Evolutionary conservation across 2,113 vertebrate species (phyloP), one percentile per base, ranked within the genome.

Genomic region (Parotia lawesii): DNA sequence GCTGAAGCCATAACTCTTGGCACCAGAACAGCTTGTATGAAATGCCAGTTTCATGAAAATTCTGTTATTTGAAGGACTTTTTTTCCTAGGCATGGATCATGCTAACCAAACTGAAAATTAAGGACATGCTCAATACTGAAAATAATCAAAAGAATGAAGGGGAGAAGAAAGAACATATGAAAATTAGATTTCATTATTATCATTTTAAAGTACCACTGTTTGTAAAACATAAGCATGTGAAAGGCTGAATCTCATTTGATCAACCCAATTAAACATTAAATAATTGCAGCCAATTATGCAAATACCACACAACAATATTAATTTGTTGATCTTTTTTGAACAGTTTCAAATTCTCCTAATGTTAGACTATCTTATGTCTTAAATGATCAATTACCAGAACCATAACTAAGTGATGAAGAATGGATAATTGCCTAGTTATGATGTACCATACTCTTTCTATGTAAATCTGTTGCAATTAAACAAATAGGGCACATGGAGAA

Each of bases 221-320:
- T 97, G 95, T 93, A 93, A 97, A 96, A 92, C 95, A 96, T 45
- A 96, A 96, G 87, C 91, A 90, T 93, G 95, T 95, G 96, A 97
- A 96, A 93, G 95, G 89, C 85, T 95, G 96, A 96, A 96, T 97
- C 93, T 95, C 97, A 97, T 97, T 66, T 97, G 95, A 97, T 97
- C 96, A 97, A 97, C 84, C 86, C 96, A 97, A 97, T 98, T 97
- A 98, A 96, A 97, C 97, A 97, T 97, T 96, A 98, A 98, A 97
- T 98, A 98, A 97, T 96, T 97, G 94, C 92, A 97, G 93, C 91
- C 97, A 97, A 97, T 98, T 98, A 98, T 97, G 97, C 96, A 97
- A 98, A 96, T 97, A 98, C 94, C 94, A 96, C 83, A 94, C 92
- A 97, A 97, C 96, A 97, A 97, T 98, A 98, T 97, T 97, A 97